These are phyloP conservation scores for Drepanosiphum platanoidis DNA, from an alignment of 2,888 invertebrate genomes.

Conservation along the genomic window DNA sequence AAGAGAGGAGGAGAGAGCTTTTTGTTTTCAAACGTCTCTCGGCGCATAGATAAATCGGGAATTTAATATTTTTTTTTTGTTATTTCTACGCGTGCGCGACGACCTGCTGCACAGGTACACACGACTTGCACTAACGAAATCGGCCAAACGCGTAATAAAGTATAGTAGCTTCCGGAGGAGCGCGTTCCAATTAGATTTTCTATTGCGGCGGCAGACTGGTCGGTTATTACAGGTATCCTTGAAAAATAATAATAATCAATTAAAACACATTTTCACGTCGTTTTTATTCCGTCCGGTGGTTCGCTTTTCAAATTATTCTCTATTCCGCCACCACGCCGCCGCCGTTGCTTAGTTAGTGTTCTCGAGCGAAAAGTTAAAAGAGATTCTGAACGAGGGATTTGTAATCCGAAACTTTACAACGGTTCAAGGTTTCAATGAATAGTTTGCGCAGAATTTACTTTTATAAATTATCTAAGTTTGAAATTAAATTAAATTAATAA, in stretches of 20 bases:
- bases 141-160: too few species aligned
- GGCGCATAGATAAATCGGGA: too few species aligned
- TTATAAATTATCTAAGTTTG: conserved; percentile 16
- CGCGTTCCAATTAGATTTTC: not conserved
- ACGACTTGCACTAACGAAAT: too few species aligned
- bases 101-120: too few species aligned
- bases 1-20: too few species aligned
- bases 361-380: conserved; percentile 22
- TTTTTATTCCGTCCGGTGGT: conserved; percentile 28
- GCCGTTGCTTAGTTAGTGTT: conserved; percentile 10
- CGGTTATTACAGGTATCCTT: not conserved
- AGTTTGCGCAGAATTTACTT: conserved; percentile 27
- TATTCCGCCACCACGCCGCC: too few species aligned
- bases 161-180: too few species aligned
- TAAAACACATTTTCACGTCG: conserved; percentile 10
- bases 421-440: conserved; percentile 16
- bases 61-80: too few species aligned
- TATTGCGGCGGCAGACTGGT: not conserved
- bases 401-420: conserved; percentile 28
- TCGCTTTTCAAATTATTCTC: not conserved
- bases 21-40: too few species aligned
- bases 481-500: conserved; percentile 35
- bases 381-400: conserved; percentile 7
- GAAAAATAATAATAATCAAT: conserved; percentile 25
- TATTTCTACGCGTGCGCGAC: too few species aligned